Evolutionary conservation across 2,888 invertebrate species (phyloP).

Genomic region (Drosophila rubida): DNA sequence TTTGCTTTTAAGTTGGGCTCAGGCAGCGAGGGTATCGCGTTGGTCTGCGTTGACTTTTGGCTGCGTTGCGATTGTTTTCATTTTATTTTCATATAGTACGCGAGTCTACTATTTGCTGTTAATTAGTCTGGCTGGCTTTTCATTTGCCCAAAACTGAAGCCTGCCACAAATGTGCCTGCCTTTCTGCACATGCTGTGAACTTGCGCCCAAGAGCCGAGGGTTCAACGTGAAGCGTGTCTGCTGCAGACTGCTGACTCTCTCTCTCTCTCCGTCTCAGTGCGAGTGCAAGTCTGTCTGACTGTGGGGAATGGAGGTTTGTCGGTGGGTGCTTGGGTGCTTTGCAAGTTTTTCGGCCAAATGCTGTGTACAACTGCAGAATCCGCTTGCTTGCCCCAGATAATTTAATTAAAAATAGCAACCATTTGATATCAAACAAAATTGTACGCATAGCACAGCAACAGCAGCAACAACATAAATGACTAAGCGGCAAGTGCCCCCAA

Average conservation of each 20-base stretch:
- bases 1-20: no score
- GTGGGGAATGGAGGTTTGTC: not conserved
- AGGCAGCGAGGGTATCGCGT: not conserved
- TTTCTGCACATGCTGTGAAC: slow-evolving; percentile 16
- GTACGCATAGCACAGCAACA: slow-evolving; percentile 36
- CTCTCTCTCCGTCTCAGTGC: not conserved
- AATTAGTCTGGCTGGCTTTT: slow-evolving; percentile 38
- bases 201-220: not conserved
- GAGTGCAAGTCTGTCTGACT: not conserved
- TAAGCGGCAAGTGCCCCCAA: slow-evolving; percentile 52
- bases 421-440: slow-evolving; percentile 69
- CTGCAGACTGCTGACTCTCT: not conserved
- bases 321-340: not conserved
- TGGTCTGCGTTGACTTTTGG: not conserved
- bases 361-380: slow-evolving; percentile 10
- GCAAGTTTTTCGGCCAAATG: slow-evolving; percentile 20
- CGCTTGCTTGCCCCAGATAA: slow-evolving; percentile 51
- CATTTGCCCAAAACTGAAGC: slow-evolving; percentile 11
- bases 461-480: slow-evolving; percentile 49
- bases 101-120: slow-evolving; percentile 29
- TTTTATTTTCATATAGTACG: slow-evolving; percentile 12
- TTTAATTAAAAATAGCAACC: slow-evolving; percentile 67
- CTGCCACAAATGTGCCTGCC: slow-evolving; percentile 19
- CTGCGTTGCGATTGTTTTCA: not conserved
- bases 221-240: not conserved